Evolutionary conservation across 1,140 invertebrate genomes (phyloP).

Genomic region (Drosophila lowei): DNA sequence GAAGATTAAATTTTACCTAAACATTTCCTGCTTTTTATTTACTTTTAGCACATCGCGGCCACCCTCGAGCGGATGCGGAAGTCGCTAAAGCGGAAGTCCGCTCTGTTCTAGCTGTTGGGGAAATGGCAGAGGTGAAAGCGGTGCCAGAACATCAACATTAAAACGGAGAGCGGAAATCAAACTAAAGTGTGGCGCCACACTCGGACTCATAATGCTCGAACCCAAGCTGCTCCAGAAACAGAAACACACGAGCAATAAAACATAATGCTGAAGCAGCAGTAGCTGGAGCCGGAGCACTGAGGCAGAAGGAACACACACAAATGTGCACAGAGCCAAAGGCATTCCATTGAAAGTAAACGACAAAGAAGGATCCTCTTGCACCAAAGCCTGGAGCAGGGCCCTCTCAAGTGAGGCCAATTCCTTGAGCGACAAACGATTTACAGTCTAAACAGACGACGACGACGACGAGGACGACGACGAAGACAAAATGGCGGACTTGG

Average conservation of each 20-base stretch:
- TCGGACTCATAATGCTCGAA: not conserved
- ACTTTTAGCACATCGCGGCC: constrained; percentile 22
- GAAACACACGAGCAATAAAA: constrained; percentile 47
- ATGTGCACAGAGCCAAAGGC: too few species aligned
- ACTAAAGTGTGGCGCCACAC: constrained; percentile 3
- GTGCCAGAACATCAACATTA: constrained; percentile 34
- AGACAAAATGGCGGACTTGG: constrained; percentile 87
- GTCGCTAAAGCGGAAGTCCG: constrained; percentile 48
- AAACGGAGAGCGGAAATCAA: constrained; percentile 43
- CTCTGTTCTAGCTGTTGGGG: constrained; percentile 30
- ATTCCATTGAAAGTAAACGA: constrained; percentile 29
- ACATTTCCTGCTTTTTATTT: constrained; percentile 35
- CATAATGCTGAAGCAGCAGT: not conserved
- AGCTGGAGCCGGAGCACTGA: too few species aligned
- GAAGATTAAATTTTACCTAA: constrained; percentile 12
- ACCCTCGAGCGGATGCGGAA: constrained; percentile 56
- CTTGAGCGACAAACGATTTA: constrained; percentile 51
- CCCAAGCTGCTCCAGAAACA: constrained; percentile 46
- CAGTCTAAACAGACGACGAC: constrained; percentile 31
- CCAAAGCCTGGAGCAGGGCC: not conserved
- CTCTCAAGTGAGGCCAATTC: constrained; percentile 21
- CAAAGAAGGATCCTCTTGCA: not conserved
- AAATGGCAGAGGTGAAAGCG: constrained; percentile 31
- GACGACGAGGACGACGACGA: not conserved
- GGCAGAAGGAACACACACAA: too few species aligned